Evolutionary conservation across 2,113 vertebrate species (phyloP).

Genomic region (Gallinago media): DNA sequence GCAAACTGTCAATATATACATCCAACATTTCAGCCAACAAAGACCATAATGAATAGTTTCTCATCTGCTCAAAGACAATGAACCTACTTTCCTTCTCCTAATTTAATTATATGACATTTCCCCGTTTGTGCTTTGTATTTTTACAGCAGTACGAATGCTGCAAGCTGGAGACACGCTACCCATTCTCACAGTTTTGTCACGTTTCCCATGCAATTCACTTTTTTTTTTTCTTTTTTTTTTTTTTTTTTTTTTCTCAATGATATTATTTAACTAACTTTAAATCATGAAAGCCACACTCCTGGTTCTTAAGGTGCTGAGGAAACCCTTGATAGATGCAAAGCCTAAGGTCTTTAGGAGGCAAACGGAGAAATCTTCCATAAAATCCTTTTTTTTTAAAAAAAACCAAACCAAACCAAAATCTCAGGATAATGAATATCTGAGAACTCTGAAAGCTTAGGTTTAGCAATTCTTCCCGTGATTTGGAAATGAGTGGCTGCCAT

Average conservation of each 20-base stretch:
- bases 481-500: conserved; percentile 16
- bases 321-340: not conserved
- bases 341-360: not conserved
- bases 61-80: not conserved
- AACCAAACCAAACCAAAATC: too few relatives aligned
- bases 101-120: not conserved
- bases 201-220: not conserved
- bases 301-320: not conserved
- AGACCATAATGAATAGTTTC: not conserved
- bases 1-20: not conserved
- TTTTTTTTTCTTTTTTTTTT: fast-evolving
- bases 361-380: not conserved
- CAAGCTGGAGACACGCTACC: not conserved
- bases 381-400: not conserved
- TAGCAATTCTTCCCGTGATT: not conserved
- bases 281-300: not conserved
- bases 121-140: not conserved
- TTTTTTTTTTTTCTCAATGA: not conserved
- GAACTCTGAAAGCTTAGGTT: not conserved
- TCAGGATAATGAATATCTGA: not conserved
- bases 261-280: not conserved
- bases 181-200: not conserved
- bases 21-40: not conserved
- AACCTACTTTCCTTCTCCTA: not conserved
- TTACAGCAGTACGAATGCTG: not conserved